Evolutionary conservation across 2,797 vertebrate species (phyloP), one percentile per base, ranked within the genome.

Genomic region (Crypturellus tataupa): DNA sequence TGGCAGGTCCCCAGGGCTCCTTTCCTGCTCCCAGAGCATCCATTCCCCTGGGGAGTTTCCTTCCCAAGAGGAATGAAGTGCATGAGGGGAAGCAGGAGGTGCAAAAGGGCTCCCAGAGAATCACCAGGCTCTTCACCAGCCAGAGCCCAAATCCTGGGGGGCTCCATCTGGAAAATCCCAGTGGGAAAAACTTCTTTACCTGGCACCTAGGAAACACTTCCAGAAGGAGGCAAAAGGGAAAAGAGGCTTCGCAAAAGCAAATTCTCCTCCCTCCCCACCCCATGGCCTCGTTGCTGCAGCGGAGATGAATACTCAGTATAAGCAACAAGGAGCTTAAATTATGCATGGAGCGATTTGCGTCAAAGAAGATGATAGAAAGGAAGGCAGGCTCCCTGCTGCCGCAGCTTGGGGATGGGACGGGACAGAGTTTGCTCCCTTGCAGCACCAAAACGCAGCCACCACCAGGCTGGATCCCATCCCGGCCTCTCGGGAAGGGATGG

Each of bases 341-440:
- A 93, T 64, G 14, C 82, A 82, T 68, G 29, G 67, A 60, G 15
- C 25, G 56, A 39, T 72, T 82, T 76, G 35, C 80, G 60, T 77
- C 27, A 3, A 37, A 71, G 63, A 49, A 13, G 16, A 46, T 0
- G 21, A 10, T 1, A 40, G 46, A 78, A n/a, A 46, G 14, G 16
- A 44, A 72, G 55, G 58, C 2, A 0, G 12, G n/a, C 72, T 69
- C 17, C 46, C 25, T 24, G 29, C 1, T 0, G n/a, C 42, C 51
- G 9, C 1, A 10, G 37, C 37, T 39, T 10, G 37, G 37, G 37
- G 37, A 39, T 39, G 37, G 46, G n/a, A 68, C n/a, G 25, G 65
- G 46, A 47, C 33, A n/a, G 20, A n/a, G n/a, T 27, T 29, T 53
- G 51, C 25, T 53, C 51, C 51, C 25, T 53, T 16, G 14, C 25